Evolutionary conservation across 2,888 invertebrate genomes (phyloP).

Genomic region (Morinoia aosen): DNA sequence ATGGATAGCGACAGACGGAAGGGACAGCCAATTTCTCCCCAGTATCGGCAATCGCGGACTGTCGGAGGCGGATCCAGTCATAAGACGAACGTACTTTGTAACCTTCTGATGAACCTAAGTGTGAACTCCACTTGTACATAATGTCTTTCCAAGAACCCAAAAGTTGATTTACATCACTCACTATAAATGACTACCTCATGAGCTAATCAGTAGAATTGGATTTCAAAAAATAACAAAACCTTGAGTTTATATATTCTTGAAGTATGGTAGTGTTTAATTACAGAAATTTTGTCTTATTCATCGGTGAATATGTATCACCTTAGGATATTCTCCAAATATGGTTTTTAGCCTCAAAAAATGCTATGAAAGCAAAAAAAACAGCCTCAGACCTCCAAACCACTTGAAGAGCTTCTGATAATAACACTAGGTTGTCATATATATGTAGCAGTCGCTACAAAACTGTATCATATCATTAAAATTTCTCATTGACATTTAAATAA

Average conservation of each 20-base stretch:
- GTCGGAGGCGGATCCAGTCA: not conserved
- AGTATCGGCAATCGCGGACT: too few relatives aligned
- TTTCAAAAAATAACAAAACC: not conserved
- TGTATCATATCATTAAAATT: too few relatives aligned
- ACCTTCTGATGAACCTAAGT: not conserved
- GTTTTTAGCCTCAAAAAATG: too few relatives aligned
- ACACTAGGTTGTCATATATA: too few relatives aligned
- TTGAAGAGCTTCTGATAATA: too few relatives aligned
- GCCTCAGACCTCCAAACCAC: too few relatives aligned
- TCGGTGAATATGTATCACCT: not conserved
- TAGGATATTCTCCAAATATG: too few relatives aligned
- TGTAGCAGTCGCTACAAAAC: too few relatives aligned
- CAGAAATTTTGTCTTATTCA: not conserved
- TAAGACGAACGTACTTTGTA: not conserved
- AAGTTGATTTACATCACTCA: not conserved
- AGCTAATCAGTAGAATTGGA: not conserved
- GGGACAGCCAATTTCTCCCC: not conserved
- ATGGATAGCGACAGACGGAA: not conserved
- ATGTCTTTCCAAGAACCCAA: not conserved
- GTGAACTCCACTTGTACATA: not conserved
- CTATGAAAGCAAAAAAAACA: too few relatives aligned
- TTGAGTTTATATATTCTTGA: not conserved
- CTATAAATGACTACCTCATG: not conserved
- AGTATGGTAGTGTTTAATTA: not conserved
- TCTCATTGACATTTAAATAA: too few relatives aligned